These are phyloP conservation scores for Drosophila borborema DNA, from an alignment of 2,888 invertebrate species.

Conservation along the genomic window DNA sequence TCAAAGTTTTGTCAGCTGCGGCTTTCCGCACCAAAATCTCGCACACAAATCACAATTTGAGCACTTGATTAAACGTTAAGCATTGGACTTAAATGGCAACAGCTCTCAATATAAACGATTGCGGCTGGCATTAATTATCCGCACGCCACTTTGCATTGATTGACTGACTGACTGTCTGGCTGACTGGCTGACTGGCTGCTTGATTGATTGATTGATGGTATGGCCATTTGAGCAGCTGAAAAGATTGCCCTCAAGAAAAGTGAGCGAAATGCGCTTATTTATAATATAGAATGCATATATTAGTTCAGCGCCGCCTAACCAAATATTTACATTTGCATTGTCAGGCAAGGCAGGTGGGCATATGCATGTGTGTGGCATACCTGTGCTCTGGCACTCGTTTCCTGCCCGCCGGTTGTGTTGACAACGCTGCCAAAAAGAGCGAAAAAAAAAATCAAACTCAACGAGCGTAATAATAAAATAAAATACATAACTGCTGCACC, in stretches of 20 bases:
- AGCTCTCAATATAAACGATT: constrained; percentile 25
- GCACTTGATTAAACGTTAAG: constrained; percentile 52
- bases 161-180: constrained; percentile 33
- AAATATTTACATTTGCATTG: constrained; percentile 57
- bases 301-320: constrained; percentile 21
- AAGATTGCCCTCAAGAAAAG: constrained; percentile 20
- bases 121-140: constrained; percentile 49
- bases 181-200: constrained; percentile 38
- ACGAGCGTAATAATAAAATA: constrained; percentile 59
- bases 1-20: constrained; percentile 50
- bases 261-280: constrained; percentile 36
- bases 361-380: too few species aligned
- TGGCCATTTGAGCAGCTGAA: constrained; percentile 1
- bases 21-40: constrained; percentile 48
- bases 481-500: constrained; percentile 51
- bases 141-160: constrained; percentile 33
- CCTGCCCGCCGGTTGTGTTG: constrained; percentile 41
- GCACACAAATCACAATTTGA: constrained; percentile 59
- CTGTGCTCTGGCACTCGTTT: not conserved
- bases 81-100: constrained; percentile 50
- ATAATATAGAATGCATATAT: constrained; percentile 45
- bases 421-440: constrained; percentile 32
- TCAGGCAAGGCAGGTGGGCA: not conserved
- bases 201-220: constrained; percentile 20
- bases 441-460: constrained; percentile 9